Conservation (phyloP, 1,140 invertebrate species). For the Drosophila oshimai region DNA sequence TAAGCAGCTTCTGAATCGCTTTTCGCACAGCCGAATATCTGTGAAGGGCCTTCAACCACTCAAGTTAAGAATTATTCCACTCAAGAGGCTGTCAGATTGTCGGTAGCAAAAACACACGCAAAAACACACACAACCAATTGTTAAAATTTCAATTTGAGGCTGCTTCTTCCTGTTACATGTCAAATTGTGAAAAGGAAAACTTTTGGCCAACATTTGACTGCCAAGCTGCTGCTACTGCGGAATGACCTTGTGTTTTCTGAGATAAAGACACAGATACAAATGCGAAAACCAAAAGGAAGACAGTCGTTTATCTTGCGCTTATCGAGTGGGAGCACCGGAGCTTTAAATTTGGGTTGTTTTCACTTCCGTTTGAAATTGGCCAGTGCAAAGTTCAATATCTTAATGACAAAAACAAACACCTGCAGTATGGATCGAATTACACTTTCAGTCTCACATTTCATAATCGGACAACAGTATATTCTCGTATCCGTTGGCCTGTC, state of each 20-base stretch:
- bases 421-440: conserved; percentile 13
- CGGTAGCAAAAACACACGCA: conserved; percentile 9
- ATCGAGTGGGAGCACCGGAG: conserved; percentile 41
- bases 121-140: conserved; percentile 24
- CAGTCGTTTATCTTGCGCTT: conserved; percentile 71
- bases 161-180: conserved; percentile 36
- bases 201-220: conserved; percentile 43
- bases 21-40: conserved; percentile 10
- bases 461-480: conserved; percentile 13
- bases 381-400: conserved; percentile 27
- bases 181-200: conserved; percentile 42
- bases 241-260: conserved; percentile 22
- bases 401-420: conserved; percentile 14
- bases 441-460: conserved; percentile 22
- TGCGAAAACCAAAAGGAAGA: conserved; percentile 18
- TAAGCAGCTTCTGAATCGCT: conserved; percentile 1
- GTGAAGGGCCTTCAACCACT: conserved; percentile 35
- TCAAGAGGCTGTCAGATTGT: conserved; percentile 37
- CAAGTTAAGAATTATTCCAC: conserved; percentile 31
- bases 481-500: conserved; percentile 29
- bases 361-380: conserved; percentile 31
- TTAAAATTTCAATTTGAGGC: conserved; percentile 46
- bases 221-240: conserved; percentile 16
- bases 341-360: conserved; percentile 31
- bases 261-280: conserved; percentile 26